Base-by-base conservation (phyloP, 1,140 invertebrate genomes). In the Drosophila tristis region DNA sequence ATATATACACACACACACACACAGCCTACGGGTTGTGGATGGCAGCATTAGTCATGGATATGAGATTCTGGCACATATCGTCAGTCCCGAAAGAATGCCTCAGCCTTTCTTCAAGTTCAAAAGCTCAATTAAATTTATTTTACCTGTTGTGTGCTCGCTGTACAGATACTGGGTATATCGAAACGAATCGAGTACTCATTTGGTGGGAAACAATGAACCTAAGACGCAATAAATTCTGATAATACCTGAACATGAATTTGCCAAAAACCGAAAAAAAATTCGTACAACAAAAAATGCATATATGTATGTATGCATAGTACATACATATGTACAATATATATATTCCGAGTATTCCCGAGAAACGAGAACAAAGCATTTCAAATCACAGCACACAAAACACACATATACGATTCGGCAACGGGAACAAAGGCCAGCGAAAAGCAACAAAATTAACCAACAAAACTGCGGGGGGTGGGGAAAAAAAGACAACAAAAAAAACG, bases 311-410 rank as follows among this genome's bases (percentile, higher is more conserved):
- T 23, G 23, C 2, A 23, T 4, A 25, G 23, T 25, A 25, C 25
- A 56, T 57, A 65, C 45, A 42, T 66, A 66, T 68, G 23, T 59
- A 54, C 50, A 25, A 25, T 80, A 62, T 42, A 62, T 45, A 60
- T 60, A 45, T 45, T 23, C 23, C 39, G 31, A 29, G 53, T 56
- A 43, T 64, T 25, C 53, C 44, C 13, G 65, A 23, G 57, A 56
- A 78, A 78, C 48, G 64, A 68, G 82, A 86, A 86, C 82, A 87
- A 86, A 86, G 81, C 78, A 71, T 82, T 82, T 86, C 78, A 86
- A 86, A 86, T 86, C 74, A 63, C 53, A 56, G 66, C 64, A 65
- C 49, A 51, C 42, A 55, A 59, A 57, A 42, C 48, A 60, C 48
- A 45, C 26, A 53, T 25, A 65, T 45, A 11, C 31, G 11, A 35